phyloP scores from a whole-genome alignment of 2,797 vertebrate species.

The Liparis tanakae region DNA sequence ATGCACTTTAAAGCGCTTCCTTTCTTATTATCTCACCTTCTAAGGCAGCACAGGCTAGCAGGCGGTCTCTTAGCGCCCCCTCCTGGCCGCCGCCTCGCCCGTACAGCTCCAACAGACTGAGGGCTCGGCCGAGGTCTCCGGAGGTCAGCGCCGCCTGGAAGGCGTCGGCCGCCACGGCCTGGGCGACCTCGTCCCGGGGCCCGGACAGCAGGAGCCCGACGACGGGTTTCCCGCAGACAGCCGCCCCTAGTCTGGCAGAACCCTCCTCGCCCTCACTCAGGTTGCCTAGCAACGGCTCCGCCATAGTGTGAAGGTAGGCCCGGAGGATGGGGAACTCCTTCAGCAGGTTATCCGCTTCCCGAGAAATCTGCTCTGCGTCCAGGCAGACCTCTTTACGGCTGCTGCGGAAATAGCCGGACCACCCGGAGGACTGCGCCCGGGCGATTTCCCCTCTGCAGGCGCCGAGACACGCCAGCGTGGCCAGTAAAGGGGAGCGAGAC shows the following conservation, averaged over 20 bases:
- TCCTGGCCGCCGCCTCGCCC: constrained; percentile 81
- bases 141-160: constrained; percentile 87
- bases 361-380: constrained; percentile 88
- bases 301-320: constrained; percentile 85
- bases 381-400: constrained; percentile 88
- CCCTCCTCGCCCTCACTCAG: constrained; percentile 63
- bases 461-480: constrained; percentile 87
- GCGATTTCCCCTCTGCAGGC: constrained; percentile 80
- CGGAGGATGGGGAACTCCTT: constrained; percentile 88
- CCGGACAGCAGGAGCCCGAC: constrained; percentile 87
- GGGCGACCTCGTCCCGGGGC: constrained; percentile 81
- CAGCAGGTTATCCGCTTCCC: constrained; percentile 88
- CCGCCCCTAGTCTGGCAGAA: constrained; percentile 65
- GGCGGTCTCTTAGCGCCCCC: constrained; percentile 83
- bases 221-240: constrained; percentile 85
- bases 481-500: constrained; percentile 87
- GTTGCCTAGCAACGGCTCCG: constrained; percentile 81
- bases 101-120: constrained; percentile 88
- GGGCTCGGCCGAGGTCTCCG: constrained; percentile 85
- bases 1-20: not conserved
- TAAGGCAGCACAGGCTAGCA: constrained; percentile 89
- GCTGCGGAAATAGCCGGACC: constrained; percentile 91
- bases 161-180: constrained; percentile 81
- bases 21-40: constrained; percentile 81
- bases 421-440: constrained; percentile 72